Conservation (phyloP, 2,797 vertebrate species). For the Sternotherus odoratus region DNA sequence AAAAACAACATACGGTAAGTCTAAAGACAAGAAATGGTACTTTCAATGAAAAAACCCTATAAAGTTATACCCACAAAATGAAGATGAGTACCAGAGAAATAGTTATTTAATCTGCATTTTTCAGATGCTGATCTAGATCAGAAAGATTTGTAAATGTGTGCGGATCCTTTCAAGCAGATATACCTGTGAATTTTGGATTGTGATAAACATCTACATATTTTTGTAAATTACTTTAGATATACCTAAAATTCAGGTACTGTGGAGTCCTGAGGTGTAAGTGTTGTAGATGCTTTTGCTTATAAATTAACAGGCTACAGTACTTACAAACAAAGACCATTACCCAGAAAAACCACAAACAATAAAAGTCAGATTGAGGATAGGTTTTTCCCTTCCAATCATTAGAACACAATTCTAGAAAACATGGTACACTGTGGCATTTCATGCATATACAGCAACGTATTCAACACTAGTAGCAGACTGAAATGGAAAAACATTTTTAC, state of each 20-base stretch:
- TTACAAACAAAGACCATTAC: constrained; percentile 66
- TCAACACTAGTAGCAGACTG: not conserved
- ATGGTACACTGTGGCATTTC: constrained; percentile 49
- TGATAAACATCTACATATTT: constrained; percentile 62
- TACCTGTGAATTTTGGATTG: constrained; percentile 35
- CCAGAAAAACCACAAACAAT: constrained; percentile 49
- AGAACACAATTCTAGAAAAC: constrained; percentile 36
- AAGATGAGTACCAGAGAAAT: constrained; percentile 69
- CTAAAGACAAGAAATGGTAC: not conserved
- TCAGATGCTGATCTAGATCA: constrained; percentile 51
- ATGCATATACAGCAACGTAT: not conserved
- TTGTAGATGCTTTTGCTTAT: constrained; percentile 24
- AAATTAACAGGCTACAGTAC: constrained; percentile 56
- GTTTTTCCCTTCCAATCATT: constrained; percentile 28
- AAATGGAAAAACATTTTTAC: constrained; percentile 4
- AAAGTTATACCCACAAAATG: constrained; percentile 25
- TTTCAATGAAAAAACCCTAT: not conserved
- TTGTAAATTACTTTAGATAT: constrained; percentile 8
- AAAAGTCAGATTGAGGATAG: constrained; percentile 41
- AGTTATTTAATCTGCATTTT: constrained; percentile 73
- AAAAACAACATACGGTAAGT: not conserved
- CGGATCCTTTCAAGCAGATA: constrained; percentile 51
- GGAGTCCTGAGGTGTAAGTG: not conserved
- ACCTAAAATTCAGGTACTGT: constrained; percentile 3
- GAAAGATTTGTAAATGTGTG: constrained; percentile 59